phyloP scores from a whole-genome alignment of 2,888 invertebrate species.

The Nymphalis c-album region DNA sequence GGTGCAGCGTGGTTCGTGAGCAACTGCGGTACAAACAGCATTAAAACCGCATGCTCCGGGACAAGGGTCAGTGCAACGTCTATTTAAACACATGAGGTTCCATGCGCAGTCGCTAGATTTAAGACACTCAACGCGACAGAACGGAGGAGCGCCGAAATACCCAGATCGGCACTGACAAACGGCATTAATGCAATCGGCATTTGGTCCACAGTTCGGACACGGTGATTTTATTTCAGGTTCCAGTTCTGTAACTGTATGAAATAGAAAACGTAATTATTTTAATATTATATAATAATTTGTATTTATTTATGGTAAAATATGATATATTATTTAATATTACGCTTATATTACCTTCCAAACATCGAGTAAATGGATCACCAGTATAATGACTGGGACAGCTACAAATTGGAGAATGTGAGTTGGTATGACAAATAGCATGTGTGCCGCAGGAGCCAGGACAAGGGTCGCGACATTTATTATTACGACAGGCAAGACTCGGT shows the following conservation, averaged over 20 bases:
- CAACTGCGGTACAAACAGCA: constrained; percentile 85
- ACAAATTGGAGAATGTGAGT: constrained; percentile 89
- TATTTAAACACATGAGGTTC: constrained; percentile 85
- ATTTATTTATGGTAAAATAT: neutral
- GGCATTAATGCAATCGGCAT: constrained; percentile 86
- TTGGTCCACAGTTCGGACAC: constrained; percentile 87
- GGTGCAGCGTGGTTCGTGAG: constrained; percentile 86
- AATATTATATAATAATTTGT: neutral
- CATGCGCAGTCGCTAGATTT: constrained; percentile 86
- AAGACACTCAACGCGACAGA: constrained; percentile 87
- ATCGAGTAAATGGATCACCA: constrained; percentile 88
- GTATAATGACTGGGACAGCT: constrained; percentile 84
- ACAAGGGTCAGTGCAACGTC: constrained; percentile 88
- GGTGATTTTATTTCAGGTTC: constrained; percentile 76
- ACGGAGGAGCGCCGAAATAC: constrained; percentile 87
- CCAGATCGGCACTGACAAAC: constrained; percentile 85
- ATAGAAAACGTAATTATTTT: constrained; percentile 22
- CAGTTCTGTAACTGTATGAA: constrained; percentile 53
- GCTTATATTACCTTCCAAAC: constrained; percentile 79
- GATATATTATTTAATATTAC: neutral
- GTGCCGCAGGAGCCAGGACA: constrained; percentile 90
- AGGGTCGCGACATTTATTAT: constrained; percentile 85
- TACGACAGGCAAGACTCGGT: constrained; percentile 83
- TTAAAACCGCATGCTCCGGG: constrained; percentile 88
- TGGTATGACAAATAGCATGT: constrained; percentile 86